These are phyloP conservation scores for Penaeus vannamei DNA, from an alignment of 1,140 invertebrate genomes.

Conservation along the genomic window DNA sequence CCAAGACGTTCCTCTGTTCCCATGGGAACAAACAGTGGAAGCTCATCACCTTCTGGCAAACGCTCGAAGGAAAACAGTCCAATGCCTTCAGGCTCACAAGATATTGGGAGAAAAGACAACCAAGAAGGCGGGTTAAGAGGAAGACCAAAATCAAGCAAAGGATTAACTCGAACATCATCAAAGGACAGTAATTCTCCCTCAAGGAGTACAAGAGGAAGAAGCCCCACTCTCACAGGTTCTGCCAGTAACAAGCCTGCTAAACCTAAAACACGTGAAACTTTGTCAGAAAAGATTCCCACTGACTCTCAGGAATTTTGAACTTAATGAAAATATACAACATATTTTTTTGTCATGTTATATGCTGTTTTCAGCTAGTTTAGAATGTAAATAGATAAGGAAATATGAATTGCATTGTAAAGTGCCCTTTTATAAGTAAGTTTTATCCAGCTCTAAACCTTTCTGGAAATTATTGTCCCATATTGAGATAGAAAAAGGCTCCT, in stretches of 20 bases:
- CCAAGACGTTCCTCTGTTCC: conserved; percentile 33
- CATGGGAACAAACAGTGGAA: not conserved
- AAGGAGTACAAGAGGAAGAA: conserved; percentile 20
- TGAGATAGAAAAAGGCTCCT: too few relatives aligned
- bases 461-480: too few relatives aligned
- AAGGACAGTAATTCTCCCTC: conserved; percentile 30
- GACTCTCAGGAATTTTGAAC: conserved; percentile 31
- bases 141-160: conserved; percentile 9
- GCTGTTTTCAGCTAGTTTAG: too few relatives aligned
- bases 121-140: not conserved
- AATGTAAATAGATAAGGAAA: too few relatives aligned
- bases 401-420: too few relatives aligned
- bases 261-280: not conserved
- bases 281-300: not conserved
- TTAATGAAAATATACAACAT: not conserved
- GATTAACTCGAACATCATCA: conserved; percentile 17
- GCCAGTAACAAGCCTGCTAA: not conserved
- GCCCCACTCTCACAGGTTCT: conserved; percentile 19
- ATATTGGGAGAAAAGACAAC: not conserved
- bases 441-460: too few relatives aligned
- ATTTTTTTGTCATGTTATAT: too few relatives aligned
- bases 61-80: not conserved
- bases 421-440: too few relatives aligned
- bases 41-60: not conserved
- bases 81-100: conserved; percentile 19